Conservation (phyloP, 2,888 invertebrate genomes). For the Morpho achilles region DNA sequence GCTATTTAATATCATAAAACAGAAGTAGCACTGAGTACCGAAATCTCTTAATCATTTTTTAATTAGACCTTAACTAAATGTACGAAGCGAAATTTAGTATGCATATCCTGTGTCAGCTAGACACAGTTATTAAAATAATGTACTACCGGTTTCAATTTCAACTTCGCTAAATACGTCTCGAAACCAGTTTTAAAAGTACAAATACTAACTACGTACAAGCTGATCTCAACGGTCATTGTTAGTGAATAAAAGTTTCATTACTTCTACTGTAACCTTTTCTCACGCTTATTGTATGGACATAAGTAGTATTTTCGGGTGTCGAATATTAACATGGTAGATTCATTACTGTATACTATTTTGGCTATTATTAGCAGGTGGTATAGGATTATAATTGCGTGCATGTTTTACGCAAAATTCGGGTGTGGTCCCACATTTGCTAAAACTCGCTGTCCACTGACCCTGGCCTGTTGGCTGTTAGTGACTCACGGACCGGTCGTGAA, state of each 20-base stretch:
- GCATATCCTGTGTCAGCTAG: neutral
- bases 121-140: slow-evolving; percentile 10
- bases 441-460: slow-evolving; percentile 47
- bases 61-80: neutral
- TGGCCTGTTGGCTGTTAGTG: slow-evolving; percentile 39
- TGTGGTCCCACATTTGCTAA: slow-evolving; percentile 19
- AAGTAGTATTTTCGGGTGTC: slow-evolving; percentile 10
- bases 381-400: slow-evolving; percentile 16
- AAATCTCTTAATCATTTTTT: too few relatives aligned
- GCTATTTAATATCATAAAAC: too few relatives aligned
- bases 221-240: slow-evolving; percentile 20
- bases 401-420: slow-evolving; percentile 11
- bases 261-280: slow-evolving; percentile 9
- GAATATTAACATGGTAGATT: slow-evolving; percentile 1
- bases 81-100: neutral
- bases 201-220: slow-evolving; percentile 10
- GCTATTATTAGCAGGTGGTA: slow-evolving; percentile 11
- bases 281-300: slow-evolving; percentile 11
- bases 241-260: slow-evolving; percentile 12
- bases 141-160: slow-evolving; percentile 11
- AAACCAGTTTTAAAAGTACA: slow-evolving; percentile 12
- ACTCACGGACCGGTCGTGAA: slow-evolving; percentile 48
- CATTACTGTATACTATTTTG: slow-evolving; percentile 12
- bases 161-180: slow-evolving; percentile 6
- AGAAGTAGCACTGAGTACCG: too few relatives aligned